These are phyloP conservation scores for Mythimna impura DNA, from an alignment of 2,888 invertebrate species.

Conservation along the genomic window DNA sequence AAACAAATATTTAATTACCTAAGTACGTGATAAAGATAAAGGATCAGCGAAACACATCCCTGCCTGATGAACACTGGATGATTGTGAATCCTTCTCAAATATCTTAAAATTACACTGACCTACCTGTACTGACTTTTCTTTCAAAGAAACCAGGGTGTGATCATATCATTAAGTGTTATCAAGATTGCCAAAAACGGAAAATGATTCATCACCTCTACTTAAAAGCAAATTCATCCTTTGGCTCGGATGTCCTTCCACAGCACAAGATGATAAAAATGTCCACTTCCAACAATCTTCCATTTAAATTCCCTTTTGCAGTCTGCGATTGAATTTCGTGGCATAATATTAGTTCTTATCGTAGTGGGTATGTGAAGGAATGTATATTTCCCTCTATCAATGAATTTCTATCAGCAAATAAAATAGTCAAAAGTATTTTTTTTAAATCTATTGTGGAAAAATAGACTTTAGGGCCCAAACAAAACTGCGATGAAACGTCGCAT, in stretches of 20 bases:
- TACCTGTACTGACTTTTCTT: background rate
- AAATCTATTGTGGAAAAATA: no score
- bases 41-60: background rate
- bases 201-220: background rate
- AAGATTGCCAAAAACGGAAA: background rate
- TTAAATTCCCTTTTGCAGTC: no score
- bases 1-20: background rate
- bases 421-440: no score
- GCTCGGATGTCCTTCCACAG: background rate
- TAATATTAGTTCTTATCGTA: no score
- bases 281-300: background rate
- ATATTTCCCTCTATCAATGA: no score
- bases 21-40: background rate
- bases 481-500: no score
- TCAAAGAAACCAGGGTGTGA: background rate
- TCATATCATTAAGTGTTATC: background rate
- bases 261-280: background rate
- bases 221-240: conserved; percentile 20
- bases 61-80: background rate
- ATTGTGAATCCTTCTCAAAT: background rate
- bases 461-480: no score
- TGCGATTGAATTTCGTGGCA: background rate
- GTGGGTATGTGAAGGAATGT: no score
- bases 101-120: background rate
- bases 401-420: no score